Evolutionary conservation across 1,140 invertebrate genomes (phyloP), one percentile per base, ranked within the genome.

Genomic region (Octopus bimaculoides): DNA sequence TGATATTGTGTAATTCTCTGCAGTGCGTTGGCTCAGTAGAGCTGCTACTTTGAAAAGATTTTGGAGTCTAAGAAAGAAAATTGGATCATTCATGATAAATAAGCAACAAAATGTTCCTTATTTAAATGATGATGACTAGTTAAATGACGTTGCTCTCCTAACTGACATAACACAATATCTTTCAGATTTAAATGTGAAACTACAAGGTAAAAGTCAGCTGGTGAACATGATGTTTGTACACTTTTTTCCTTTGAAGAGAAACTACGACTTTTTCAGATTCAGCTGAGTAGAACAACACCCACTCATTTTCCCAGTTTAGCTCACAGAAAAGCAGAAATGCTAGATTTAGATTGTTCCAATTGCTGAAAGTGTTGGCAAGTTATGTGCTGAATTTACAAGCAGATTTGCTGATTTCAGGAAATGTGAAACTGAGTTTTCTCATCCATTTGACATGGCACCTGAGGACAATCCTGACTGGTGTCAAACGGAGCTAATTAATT

Each of bases 21-120:
- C 73, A 20, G 73, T 74, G 10, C 73, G 4, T 20, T 74, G 73
- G 73, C 2, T 74, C 17, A 74, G 73, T 20, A n/a, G 73, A 9
- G 73, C 73, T 74, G 73, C 73, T 20, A 20, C n/a, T 52, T 52
- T 2, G n/a, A 74, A 74, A 74, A 74, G 73, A 26, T 74, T 74
- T 74, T 74, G 41, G 17, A 52, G 20, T 20, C 20, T 74, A 20
- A n/a, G 17, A 26, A n/a, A n/a, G 10, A 1, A 74, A 74, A 74
- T 74, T 74, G n/a, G 20, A 74, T 9, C 1, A 9, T 74, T 74
- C 20, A 52, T 74, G 2, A 20, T 20, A 74, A 52, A 20, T n/a
- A 74, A 4, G 4, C 17, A 74, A 52, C n/a, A n/a, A 20, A 4
- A 52, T 74, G 2, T 17, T 52, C 10, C 73, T 17, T n/a, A 66